Conservation (phyloP, 2,888 invertebrate species). For the Drosophila lacicola region DNA sequence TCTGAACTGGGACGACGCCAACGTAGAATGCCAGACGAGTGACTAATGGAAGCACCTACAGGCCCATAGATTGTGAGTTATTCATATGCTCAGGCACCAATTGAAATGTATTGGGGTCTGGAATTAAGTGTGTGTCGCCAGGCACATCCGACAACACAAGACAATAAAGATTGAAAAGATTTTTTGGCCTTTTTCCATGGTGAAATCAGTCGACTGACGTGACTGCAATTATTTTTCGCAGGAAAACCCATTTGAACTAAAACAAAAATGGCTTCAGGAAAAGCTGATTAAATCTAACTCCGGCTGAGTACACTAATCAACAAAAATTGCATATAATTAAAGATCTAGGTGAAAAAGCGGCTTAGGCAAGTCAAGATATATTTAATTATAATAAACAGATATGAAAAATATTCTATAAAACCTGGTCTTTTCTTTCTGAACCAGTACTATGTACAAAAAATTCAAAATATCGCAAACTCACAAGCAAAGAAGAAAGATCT, state of each 20-base stretch:
- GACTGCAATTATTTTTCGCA: conserved; percentile 14
- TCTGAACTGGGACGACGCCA: conserved; percentile 62
- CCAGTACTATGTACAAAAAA: too few relatives aligned
- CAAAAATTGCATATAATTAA: too few relatives aligned
- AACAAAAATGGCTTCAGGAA: background rate
- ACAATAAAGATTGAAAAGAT: conserved; percentile 36
- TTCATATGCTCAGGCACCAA: conserved; percentile 25
- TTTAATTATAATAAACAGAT: too few relatives aligned
- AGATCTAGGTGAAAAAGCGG: too few relatives aligned
- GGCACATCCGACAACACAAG: conserved; percentile 20
- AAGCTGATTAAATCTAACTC: conserved; percentile 1
- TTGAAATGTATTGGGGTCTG: conserved; percentile 44
- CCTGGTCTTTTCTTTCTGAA: too few relatives aligned
- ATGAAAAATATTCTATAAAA: too few relatives aligned
- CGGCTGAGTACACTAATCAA: conserved; percentile 3
- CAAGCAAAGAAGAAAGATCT: too few relatives aligned
- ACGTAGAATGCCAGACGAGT: conserved; percentile 61
- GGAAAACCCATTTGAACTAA: conserved; percentile 2
- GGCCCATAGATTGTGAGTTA: conserved; percentile 31
- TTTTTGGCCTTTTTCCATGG: conserved; percentile 8
- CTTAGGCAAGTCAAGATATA: too few relatives aligned
- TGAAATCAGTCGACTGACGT: conserved; percentile 33
- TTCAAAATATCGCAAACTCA: too few relatives aligned
- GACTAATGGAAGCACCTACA: conserved; percentile 47
- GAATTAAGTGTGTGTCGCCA: conserved; percentile 20